Evolutionary conservation across 2,113 vertebrate species (phyloP), one percentile per base, ranked within the genome.

Genomic region (Neogale vison): DNA sequence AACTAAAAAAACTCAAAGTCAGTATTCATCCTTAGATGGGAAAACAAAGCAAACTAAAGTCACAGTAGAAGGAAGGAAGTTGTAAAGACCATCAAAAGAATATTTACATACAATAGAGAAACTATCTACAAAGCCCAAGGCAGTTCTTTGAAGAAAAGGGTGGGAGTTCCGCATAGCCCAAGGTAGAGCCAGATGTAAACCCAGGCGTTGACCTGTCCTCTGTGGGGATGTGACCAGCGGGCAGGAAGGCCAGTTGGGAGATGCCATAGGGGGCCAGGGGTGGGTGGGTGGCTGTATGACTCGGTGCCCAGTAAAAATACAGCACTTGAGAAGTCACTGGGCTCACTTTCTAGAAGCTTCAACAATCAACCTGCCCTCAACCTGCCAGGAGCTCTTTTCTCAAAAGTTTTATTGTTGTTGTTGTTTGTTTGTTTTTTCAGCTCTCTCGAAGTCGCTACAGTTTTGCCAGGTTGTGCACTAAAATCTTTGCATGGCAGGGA

Each of bases 81-180:
- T 93, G 72, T 72, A 91, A 95, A 96, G 39, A 93, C 8, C 77
- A 39, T 9, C 55, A 65, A 85, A 93, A 86, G 45, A 61, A 67
- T 6, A 45, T 67, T 61, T 80, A 77, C 1, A 8, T 69, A 72
- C 9, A 94, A 61, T 69, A 96, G 26, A 95, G 74, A 95, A 94
- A 95, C 34, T 79, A 23, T 67, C 24, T 86, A 77, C 13, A 82
- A 72, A 91, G 47, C 42, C 7, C 55, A 79, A 97, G 86, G 15
- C 74, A 23, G 24, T 87, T 95, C 83, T 94, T 88, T 65, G 47
- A 67, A 80, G 89, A 84, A 81, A 63, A 9, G 47, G 10, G 31
- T n/a, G 20, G 39, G 39, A 45, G 34, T 84, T 93, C 90, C 26
- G n/a, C 20, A 4, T 29, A 55, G 20, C 59, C 61, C 61, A 14